Conservation (phyloP, 2,797 vertebrate genomes). For the Pseudocheirus occidentalis region DNA sequence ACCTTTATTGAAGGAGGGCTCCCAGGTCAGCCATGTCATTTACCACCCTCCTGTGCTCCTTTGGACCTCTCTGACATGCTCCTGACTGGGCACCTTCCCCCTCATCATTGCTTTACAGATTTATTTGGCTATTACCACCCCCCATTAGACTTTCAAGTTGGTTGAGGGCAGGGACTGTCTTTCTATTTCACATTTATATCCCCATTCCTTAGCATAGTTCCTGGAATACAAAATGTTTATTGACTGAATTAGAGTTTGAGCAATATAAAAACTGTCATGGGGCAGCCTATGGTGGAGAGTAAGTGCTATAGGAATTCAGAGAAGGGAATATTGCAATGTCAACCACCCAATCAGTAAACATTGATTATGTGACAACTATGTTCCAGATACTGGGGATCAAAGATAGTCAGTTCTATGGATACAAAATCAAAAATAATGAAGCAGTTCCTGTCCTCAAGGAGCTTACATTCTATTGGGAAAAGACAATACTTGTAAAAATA, state of each 20-base stretch:
- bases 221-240: background rate
- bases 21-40: background rate
- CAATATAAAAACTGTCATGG: background rate
- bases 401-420: background rate
- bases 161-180: background rate
- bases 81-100: background rate
- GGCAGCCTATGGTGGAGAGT: background rate
- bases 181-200: background rate
- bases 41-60: background rate
- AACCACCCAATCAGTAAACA: background rate
- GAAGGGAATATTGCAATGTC: background rate
- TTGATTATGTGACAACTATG: background rate
- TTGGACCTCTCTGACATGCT: background rate
- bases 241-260: background rate
- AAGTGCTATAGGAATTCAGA: background rate
- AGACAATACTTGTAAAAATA: background rate
- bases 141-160: background rate
- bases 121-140: background rate
- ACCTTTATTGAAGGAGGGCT: background rate
- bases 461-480: background rate
- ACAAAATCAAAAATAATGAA: background rate
- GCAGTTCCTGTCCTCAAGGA: background rate
- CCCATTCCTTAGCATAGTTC: background rate
- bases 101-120: background rate
- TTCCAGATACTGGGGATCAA: background rate